phyloP scores from a whole-genome alignment of 2,797 vertebrate species.

The Hypotaenidia okinawae region DNA sequence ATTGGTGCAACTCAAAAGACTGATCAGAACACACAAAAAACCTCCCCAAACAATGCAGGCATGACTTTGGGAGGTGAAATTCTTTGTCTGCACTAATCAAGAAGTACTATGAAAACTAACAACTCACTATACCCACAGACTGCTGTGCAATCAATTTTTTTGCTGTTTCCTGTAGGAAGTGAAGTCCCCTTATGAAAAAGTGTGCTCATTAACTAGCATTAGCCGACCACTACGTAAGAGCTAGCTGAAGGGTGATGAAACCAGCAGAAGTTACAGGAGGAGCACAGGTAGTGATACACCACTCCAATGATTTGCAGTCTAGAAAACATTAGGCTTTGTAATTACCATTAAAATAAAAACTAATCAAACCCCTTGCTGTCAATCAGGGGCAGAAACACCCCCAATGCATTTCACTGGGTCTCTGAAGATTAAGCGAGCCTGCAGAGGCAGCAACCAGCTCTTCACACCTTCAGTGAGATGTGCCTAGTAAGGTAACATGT shows the following conservation, averaged over 20 bases:
- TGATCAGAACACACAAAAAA: neutral
- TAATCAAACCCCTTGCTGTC: neutral
- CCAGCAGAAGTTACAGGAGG: neutral
- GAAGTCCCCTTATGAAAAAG: neutral
- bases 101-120: neutral
- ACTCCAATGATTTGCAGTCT: neutral
- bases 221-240: neutral
- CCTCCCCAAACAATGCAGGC: neutral
- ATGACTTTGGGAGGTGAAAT: neutral
- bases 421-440: neutral
- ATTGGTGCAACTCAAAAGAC: neutral
- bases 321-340: neutral
- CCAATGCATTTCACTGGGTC: neutral
- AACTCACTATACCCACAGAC: neutral
- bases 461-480: accelerated
- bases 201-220: accelerated
- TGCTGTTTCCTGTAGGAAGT: neutral
- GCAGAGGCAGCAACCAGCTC: neutral
- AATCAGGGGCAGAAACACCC: neutral
- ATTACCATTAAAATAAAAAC: neutral
- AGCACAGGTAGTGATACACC: accelerated
- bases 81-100: neutral
- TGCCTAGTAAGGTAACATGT: neutral
- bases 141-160: neutral
- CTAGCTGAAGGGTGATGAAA: neutral